phyloP scores from a whole-genome alignment of 2,113 vertebrate genomes.

The Gavia stellata region DNA sequence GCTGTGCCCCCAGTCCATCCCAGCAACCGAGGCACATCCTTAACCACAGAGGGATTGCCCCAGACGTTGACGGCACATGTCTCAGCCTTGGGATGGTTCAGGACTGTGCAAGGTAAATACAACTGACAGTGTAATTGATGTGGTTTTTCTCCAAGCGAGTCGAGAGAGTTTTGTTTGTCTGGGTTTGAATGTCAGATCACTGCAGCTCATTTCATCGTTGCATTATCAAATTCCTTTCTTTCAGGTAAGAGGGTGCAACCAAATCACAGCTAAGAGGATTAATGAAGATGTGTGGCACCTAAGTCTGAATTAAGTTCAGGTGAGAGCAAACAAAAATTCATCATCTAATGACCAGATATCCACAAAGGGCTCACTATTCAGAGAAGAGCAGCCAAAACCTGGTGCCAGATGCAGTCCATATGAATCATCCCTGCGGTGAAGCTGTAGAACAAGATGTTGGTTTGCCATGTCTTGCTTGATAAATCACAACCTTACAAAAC shows the following conservation, averaged over 20 bases:
- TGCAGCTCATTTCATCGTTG: not conserved
- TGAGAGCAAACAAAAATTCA: constrained; percentile 14
- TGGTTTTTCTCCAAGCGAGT: not conserved
- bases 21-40: not conserved
- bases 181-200: constrained; percentile 13
- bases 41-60: not conserved
- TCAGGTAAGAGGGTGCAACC: constrained; percentile 31
- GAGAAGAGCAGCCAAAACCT: not conserved
- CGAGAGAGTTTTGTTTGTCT: constrained; percentile 25
- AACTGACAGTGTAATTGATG: not conserved
- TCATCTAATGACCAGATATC: constrained; percentile 4
- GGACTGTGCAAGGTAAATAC: not conserved
- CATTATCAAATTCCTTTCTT: constrained; percentile 48
- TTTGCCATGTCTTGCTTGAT: not conserved
- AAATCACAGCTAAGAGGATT: constrained; percentile 33
- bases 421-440: not conserved
- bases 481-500: not conserved
- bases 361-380: not conserved
- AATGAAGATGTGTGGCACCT: constrained; percentile 27
- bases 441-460: not conserved
- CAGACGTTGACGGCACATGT: not conserved
- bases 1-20: not conserved
- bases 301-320: not conserved
- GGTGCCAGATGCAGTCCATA: not conserved
- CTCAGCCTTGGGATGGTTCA: not conserved